Percentiles rank a stretch among this genome's conserved stretches.
Evolutionary conservation across 2,113 vertebrate species (phyloP).

Genomic region (Probosciger aterrimus): DNA sequence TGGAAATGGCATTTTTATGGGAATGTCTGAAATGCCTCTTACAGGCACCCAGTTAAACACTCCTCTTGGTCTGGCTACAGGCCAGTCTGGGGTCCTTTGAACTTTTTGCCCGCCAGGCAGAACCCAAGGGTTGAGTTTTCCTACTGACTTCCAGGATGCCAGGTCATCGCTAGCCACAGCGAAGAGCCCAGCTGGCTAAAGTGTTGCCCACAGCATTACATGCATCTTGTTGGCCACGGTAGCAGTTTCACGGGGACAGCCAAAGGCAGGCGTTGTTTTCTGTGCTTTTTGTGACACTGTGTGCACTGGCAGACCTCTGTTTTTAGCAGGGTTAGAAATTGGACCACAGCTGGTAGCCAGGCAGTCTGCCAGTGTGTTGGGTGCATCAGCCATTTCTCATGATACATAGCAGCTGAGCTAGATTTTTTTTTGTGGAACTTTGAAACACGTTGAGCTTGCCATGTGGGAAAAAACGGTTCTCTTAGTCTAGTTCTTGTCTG

Average conservation of each 20-base stretch:
- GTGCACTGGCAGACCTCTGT: constrained; percentile 40
- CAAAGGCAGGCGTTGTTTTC: neutral
- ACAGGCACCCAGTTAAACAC: constrained; percentile 27
- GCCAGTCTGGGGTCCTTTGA: constrained; percentile 21
- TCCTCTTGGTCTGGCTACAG: constrained; percentile 4
- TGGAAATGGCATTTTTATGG: constrained; percentile 61
- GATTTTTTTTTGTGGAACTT: neutral
- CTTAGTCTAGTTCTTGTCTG: neutral
- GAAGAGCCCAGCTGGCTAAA: neutral
- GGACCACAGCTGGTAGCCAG: constrained; percentile 61
- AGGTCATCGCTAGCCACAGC: neutral
- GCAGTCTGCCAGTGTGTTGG: constrained; percentile 55
- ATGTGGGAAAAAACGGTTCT: neutral
- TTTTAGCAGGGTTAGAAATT: constrained; percentile 52
- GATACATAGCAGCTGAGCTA: constrained; percentile 31
- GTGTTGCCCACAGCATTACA: rapidly evolving
- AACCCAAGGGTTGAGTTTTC: neutral
- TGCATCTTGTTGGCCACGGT: neutral
- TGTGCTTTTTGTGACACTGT: neutral
- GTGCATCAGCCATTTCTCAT: constrained; percentile 7
- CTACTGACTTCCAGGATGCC: neutral
- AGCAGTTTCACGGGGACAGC: neutral
- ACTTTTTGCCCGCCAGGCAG: neutral
- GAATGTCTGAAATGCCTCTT: constrained; percentile 51
- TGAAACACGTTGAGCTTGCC: neutral